Evolutionary conservation across 2,797 vertebrate genomes (phyloP).

Genomic region (Crenichthys baileyi): DNA sequence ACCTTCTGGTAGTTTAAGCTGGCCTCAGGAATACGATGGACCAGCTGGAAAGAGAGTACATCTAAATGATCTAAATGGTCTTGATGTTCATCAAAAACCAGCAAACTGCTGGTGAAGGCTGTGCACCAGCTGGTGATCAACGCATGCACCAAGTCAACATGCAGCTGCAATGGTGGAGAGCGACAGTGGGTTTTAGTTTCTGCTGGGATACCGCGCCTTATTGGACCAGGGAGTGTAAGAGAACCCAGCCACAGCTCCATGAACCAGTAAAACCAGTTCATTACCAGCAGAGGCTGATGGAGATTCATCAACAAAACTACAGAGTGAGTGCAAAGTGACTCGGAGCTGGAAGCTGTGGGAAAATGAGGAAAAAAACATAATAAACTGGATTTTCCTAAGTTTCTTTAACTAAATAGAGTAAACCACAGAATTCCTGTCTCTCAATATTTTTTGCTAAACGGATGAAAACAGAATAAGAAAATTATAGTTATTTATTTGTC

Average conservation of each 20-base stretch:
- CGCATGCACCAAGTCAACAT: slow-evolving; percentile 72
- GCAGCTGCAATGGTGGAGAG: slow-evolving; percentile 62
- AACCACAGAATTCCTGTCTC: background rate
- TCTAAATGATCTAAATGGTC: slow-evolving; percentile 1
- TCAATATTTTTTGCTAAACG: background rate
- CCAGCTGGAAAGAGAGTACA: slow-evolving; percentile 85
- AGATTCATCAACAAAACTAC: slow-evolving; percentile 21
- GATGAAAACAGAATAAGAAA: background rate
- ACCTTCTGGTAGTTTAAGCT: slow-evolving; percentile 98
- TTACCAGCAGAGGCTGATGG: slow-evolving; percentile 11
- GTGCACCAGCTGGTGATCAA: slow-evolving; percentile 41
- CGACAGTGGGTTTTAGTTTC: slow-evolving; percentile 59
- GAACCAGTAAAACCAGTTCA: slow-evolving; percentile 43
- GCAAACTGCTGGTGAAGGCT: slow-evolving; percentile 12
- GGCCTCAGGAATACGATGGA: slow-evolving; percentile 95
- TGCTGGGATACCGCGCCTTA: slow-evolving; percentile 59
- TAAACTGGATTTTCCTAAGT: background rate
- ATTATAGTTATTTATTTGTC: too few relatives aligned
- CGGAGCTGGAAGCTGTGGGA: slow-evolving; percentile 1
- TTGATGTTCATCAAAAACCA: slow-evolving; percentile 10
- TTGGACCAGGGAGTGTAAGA: slow-evolving; percentile 32
- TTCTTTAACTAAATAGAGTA: background rate
- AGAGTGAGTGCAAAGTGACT: background rate
- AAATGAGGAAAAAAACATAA: background rate
- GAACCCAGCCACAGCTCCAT: slow-evolving; percentile 33